Conservation (phyloP, 2,888 invertebrate species). For the Drosophila acutilabella region DNA sequence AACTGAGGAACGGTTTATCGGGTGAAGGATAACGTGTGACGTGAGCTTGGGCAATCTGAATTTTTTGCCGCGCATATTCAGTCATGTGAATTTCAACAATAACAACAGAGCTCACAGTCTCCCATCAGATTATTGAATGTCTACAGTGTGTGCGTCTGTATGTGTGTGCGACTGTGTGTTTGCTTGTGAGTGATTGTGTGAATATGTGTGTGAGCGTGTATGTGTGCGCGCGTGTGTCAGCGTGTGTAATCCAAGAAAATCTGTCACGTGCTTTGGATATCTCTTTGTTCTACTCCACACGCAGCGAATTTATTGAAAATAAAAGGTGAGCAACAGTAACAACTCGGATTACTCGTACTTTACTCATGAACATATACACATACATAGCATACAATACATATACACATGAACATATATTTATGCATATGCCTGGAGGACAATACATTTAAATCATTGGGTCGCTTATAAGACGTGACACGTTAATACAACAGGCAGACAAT, state of each 20-base stretch:
- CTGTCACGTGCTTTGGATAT: conserved; percentile 77
- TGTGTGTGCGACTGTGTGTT: conserved; percentile 14
- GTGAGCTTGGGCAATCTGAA: conserved; percentile 42
- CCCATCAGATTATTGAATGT: conserved; percentile 22
- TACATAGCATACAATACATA: not conserved
- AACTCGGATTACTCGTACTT: conserved; percentile 44
- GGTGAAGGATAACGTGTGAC: conserved; percentile 31
- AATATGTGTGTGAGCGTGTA: conserved; percentile 32
- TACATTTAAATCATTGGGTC: conserved; percentile 45
- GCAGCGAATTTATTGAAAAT: conserved; percentile 69
- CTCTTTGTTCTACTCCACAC: conserved; percentile 64
- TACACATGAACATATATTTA: not conserved
- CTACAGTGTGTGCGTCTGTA: not conserved
- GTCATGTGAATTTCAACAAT: conserved; percentile 50
- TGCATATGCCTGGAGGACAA: not conserved
- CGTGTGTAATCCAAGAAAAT: conserved; percentile 73
- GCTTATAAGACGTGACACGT: conserved; percentile 44
- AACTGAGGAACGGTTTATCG: conserved; percentile 12
- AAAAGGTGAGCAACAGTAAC: conserved; percentile 64
- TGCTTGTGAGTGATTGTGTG: conserved; percentile 18
- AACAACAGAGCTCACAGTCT: conserved; percentile 46
- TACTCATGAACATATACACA: not conserved
- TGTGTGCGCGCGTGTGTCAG: conserved; percentile 39
- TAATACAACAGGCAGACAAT: conserved; percentile 15
- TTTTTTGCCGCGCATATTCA: conserved; percentile 54